phyloP scores from a whole-genome alignment of 2,113 vertebrate genomes.

The Aviceda subcristata region DNA sequence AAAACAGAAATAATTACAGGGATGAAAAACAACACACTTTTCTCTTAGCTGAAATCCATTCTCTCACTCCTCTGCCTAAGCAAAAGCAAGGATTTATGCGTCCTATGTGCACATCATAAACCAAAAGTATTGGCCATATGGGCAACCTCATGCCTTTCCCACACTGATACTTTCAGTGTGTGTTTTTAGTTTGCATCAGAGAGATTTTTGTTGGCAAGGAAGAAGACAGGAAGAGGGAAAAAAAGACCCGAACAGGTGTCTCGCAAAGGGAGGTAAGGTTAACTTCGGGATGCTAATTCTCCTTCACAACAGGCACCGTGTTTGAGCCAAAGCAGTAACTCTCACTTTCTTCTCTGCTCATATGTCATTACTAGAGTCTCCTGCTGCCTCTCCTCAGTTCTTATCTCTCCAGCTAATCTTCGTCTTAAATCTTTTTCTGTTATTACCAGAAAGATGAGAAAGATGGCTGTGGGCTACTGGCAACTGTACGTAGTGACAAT shows the following conservation, averaged over 20 bases:
- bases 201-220: constrained; percentile 4
- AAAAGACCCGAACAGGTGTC: constrained; percentile 6
- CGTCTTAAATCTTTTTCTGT: constrained; percentile 25
- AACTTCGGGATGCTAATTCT: constrained; percentile 44
- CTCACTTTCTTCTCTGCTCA: not conserved
- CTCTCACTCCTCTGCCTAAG: not conserved
- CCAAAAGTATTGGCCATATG: not conserved
- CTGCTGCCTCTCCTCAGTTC: constrained; percentile 30
- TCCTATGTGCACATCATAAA: not conserved
- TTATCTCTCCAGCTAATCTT: constrained; percentile 25
- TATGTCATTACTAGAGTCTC: constrained; percentile 38
- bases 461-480: constrained; percentile 15
- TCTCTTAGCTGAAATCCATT: not conserved
- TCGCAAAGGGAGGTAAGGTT: constrained; percentile 28
- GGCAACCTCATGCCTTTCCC: not conserved
- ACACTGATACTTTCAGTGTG: not conserved
- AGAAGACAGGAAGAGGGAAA: not conserved
- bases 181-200: not conserved
- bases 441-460: constrained; percentile 40
- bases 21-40: not conserved
- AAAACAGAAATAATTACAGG: not conserved
- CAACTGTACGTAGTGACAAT: not conserved
- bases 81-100: not conserved
- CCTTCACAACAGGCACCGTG: constrained; percentile 1
- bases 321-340: constrained; percentile 32